These are phyloP conservation scores for Stichopus chloronotus DNA, from an alignment of 35 echinoderm and acorn worm genomes.

Conservation along the genomic window DNA sequence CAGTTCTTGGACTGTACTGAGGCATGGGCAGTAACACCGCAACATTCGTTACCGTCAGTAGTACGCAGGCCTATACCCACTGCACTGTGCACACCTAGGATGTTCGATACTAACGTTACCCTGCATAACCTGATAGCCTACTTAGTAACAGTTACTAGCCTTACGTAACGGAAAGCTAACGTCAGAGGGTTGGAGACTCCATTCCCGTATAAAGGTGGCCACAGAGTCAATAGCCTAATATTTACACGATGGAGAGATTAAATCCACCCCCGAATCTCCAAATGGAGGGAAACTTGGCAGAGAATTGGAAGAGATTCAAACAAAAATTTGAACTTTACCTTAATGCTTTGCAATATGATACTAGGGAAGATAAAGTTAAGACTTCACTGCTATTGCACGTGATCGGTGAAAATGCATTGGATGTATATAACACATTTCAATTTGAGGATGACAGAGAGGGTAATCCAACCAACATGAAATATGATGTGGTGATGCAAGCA, in stretches of 20 bases:
- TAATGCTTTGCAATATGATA: slow-evolving; percentile 3
- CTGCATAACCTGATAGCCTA: neutral
- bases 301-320: slow-evolving; percentile 65
- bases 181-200: neutral
- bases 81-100: neutral
- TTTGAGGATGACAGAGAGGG: slow-evolving; percentile 13
- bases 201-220: too few species aligned
- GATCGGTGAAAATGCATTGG: slow-evolving; percentile 28
- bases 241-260: slow-evolving; percentile 20
- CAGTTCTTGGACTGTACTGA: neutral
- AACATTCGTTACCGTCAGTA: neutral
- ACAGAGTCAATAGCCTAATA: neutral
- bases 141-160: neutral
- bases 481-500: neutral
- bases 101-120: neutral
- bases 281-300: slow-evolving; percentile 43
- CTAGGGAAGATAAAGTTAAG: slow-evolving; percentile 12
- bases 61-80: neutral
- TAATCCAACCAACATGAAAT: neutral
- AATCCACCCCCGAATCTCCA: slow-evolving; percentile 28
- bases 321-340: slow-evolving; percentile 50
- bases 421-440: slow-evolving; percentile 36
- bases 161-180: neutral
- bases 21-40: neutral
- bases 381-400: slow-evolving; percentile 37